Percentiles rank a stretch among this genome's conserved stretches.
These are phyloP conservation scores for Drosophila mayaguana DNA, from an alignment of 2,888 invertebrate genomes.

Conservation along the genomic window DNA sequence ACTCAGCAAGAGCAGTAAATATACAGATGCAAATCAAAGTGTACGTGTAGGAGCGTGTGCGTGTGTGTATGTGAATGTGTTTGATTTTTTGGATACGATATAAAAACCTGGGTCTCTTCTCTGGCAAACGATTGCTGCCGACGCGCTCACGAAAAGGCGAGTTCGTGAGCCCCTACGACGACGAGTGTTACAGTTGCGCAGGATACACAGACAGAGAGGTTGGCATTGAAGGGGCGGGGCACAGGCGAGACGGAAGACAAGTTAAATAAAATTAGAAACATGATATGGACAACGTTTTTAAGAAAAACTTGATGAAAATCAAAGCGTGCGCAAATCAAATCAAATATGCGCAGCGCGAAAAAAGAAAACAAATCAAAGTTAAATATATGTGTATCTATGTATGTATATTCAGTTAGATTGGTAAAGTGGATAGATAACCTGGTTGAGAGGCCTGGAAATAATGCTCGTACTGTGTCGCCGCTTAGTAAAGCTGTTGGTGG, in stretches of 20 bases:
- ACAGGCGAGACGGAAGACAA: slow-evolving; percentile 45
- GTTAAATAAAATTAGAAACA: slow-evolving; percentile 43
- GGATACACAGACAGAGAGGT: slow-evolving; percentile 21
- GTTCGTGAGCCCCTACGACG: slow-evolving; percentile 87
- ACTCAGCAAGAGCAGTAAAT: slow-evolving; percentile 40
- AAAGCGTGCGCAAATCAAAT: slow-evolving; percentile 40
- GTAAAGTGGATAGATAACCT: slow-evolving; percentile 82
- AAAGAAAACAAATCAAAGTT: background rate
- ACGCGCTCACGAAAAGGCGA: slow-evolving; percentile 95
- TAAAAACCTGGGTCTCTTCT: slow-evolving; percentile 92
- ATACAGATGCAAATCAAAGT: slow-evolving; percentile 52
- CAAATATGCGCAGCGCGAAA: slow-evolving; percentile 29
- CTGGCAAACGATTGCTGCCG: slow-evolving; percentile 94
- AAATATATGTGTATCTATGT: background rate
- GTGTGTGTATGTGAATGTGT: slow-evolving; percentile 28
- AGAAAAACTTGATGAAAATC: slow-evolving; percentile 15
- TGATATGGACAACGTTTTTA: slow-evolving; percentile 11
- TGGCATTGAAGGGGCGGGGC: slow-evolving; percentile 24
- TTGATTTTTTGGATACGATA: slow-evolving; percentile 63
- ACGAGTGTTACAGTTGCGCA: slow-evolving; percentile 31
- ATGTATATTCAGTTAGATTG: slow-evolving; percentile 26
- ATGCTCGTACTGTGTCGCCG: slow-evolving; percentile 90
- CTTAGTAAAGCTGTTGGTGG: slow-evolving; percentile 88
- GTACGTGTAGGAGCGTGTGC: slow-evolving; percentile 17
- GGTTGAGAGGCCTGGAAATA: slow-evolving; percentile 85